phyloP scores from a whole-genome alignment of 2,113 vertebrate species.

The Sylvicapra grimmia region DNA sequence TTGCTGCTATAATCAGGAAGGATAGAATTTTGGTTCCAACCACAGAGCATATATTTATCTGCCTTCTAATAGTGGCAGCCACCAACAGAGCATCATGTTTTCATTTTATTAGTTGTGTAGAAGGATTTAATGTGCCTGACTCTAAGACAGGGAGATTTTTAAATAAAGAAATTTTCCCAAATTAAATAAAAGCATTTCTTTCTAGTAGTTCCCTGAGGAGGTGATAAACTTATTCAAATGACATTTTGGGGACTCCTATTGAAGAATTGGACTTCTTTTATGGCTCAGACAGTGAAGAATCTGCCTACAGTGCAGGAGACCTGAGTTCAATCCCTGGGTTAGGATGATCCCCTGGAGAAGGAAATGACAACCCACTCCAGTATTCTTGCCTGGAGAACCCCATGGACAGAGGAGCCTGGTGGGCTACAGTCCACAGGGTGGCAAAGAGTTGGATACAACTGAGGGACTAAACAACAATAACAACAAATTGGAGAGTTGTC shows the following conservation, averaged over 20 bases:
- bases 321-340: rapidly evolving
- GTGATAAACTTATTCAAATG: neutral
- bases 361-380: neutral
- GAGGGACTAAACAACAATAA: neutral
- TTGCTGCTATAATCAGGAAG: neutral
- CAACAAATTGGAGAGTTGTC: neutral
- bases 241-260: neutral
- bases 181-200: neutral
- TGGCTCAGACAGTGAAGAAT: neutral
- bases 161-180: neutral
- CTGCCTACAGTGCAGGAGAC: neutral
- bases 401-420: neutral
- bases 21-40: neutral
- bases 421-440: neutral
- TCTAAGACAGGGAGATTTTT: neutral
- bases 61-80: neutral
- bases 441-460: neutral
- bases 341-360: neutral
- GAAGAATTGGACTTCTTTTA: neutral
- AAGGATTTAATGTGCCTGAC: neutral
- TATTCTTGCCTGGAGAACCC: neutral
- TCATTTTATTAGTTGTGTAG: neutral
- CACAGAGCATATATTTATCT: neutral
- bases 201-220: neutral
- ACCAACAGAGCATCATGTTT: neutral